phyloP scores from a whole-genome alignment of 2,113 vertebrate species.

The Cyanistes caeruleus region DNA sequence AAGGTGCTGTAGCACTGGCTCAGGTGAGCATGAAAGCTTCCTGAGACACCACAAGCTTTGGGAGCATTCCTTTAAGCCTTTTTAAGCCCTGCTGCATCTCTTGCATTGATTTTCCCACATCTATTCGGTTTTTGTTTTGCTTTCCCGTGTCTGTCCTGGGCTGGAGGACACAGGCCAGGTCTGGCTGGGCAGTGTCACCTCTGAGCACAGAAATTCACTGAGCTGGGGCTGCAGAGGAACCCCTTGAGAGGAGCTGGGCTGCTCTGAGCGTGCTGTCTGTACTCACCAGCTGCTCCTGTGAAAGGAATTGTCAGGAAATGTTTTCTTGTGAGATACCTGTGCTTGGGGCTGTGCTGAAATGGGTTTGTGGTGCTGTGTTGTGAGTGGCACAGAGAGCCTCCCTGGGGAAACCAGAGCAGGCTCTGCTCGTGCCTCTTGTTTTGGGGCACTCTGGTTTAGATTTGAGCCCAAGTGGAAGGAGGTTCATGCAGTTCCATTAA shows the following conservation, averaged over 20 bases:
- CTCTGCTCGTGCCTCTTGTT: background rate
- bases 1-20: background rate
- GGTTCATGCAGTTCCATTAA: background rate
- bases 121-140: constrained; percentile 36
- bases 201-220: background rate
- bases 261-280: background rate
- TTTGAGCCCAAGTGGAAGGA: background rate
- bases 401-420: background rate
- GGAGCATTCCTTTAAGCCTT: constrained; percentile 45
- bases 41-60: background rate
- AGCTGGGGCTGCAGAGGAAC: background rate
- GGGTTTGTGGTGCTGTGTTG: background rate
- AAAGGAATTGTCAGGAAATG: background rate
- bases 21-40: background rate
- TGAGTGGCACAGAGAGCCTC: background rate
- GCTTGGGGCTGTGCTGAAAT: background rate
- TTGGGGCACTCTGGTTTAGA: background rate
- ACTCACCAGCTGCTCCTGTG: background rate
- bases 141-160: background rate
- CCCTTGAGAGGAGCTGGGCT: background rate
- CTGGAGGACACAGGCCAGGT: background rate
- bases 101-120: constrained; percentile 25
- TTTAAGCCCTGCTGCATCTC: constrained; percentile 14
- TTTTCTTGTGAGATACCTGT: background rate
- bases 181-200: background rate